phyloP scores from a whole-genome alignment of 2,113 vertebrate genomes.

The Plectropomus leopardus region DNA sequence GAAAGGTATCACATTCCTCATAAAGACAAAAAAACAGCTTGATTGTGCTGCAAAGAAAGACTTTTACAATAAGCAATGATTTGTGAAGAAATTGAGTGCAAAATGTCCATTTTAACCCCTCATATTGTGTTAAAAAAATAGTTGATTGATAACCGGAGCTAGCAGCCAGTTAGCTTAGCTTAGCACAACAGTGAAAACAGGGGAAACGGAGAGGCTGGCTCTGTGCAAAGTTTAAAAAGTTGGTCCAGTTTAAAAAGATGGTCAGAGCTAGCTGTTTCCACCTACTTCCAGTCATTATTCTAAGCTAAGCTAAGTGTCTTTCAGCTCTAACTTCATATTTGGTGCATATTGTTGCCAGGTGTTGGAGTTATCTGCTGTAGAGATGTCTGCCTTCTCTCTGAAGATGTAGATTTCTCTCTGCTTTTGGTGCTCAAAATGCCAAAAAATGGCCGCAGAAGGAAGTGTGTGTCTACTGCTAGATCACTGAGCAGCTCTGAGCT shows the following conservation, averaged over 20 bases:
- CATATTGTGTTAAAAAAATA: too few relatives aligned
- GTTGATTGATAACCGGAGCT: background rate
- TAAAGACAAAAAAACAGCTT: background rate
- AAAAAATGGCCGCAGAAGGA: too few relatives aligned
- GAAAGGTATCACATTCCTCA: constrained; percentile 8
- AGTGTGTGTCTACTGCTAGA: too few relatives aligned
- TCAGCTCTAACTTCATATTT: too few relatives aligned
- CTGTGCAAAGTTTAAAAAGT: background rate
- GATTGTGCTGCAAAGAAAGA: background rate
- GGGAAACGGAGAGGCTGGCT: too few relatives aligned
- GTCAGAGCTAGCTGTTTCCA: background rate
- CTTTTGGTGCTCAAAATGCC: too few relatives aligned
- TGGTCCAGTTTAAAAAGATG: background rate
- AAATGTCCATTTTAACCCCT: background rate
- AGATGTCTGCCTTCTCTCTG: too few relatives aligned
- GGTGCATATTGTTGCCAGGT: too few relatives aligned
- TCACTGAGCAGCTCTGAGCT: too few relatives aligned
- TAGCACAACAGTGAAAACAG: background rate
- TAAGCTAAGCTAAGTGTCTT: background rate
- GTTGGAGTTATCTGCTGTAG: too few relatives aligned
- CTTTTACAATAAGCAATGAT: background rate
- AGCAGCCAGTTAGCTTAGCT: background rate
- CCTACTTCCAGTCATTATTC: background rate
- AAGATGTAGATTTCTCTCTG: too few relatives aligned
- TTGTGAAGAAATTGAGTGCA: background rate